Evolutionary conservation across 2,888 invertebrate species (phyloP).

Genomic region (Herminia tarsipennalis): DNA sequence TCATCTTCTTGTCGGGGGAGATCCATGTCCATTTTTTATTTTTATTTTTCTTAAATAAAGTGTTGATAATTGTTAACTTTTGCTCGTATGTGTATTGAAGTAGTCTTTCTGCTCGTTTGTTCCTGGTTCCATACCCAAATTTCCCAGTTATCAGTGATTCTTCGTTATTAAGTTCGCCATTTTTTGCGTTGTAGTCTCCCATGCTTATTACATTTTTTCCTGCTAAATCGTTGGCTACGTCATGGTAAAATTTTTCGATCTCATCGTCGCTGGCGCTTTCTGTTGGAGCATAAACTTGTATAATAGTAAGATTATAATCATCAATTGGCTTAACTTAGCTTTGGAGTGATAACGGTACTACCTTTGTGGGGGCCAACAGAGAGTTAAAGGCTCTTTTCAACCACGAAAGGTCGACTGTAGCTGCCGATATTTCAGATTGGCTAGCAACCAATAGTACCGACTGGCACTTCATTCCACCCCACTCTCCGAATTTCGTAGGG

Average conservation of each 20-base stretch:
- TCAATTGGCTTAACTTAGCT: too few species aligned
- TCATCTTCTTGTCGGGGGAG: conserved; percentile 14
- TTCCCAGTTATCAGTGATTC: background rate
- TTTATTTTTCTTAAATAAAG: conserved; percentile 10
- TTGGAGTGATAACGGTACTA: too few species aligned
- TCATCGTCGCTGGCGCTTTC: conserved; percentile 5
- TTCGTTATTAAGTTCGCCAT: background rate
- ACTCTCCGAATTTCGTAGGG: too few species aligned
- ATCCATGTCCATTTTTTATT: conserved; percentile 20
- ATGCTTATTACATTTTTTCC: background rate
- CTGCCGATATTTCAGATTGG: too few species aligned
- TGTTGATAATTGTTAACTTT: conserved; percentile 16
- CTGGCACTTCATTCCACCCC: too few species aligned
- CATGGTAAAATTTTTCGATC: conserved; percentile 3
- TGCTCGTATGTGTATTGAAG: conserved; percentile 15
- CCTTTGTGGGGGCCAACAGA: too few species aligned
- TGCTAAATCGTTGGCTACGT: background rate
- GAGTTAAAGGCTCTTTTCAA: too few species aligned
- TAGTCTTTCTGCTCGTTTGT: conserved; percentile 11
- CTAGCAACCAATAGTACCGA: too few species aligned
- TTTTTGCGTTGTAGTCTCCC: conserved; percentile 12
- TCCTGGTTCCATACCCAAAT: conserved; percentile 7
- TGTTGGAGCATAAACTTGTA: conserved; percentile 24
- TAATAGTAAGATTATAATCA: conserved; percentile 5
- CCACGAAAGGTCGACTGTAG: too few species aligned